Evolutionary conservation across 2,797 vertebrate genomes (phyloP).

Genomic region (Muraenolepis orangiensis): DNA sequence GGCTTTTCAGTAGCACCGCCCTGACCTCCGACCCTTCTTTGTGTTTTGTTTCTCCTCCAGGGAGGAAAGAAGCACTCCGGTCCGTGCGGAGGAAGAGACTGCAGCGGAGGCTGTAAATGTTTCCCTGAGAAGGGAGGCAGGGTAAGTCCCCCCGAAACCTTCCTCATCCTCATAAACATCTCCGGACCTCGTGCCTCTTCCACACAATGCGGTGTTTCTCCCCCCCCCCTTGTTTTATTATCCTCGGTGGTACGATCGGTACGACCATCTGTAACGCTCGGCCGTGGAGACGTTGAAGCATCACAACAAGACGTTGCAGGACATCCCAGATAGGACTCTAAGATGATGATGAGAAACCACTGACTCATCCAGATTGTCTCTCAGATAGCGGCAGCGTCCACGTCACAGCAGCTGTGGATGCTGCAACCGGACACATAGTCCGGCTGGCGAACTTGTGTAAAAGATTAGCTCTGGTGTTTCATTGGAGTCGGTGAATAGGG

Average conservation of each 20-base stretch:
- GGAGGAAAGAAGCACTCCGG: conserved; percentile 86
- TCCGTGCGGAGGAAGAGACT: conserved; percentile 94
- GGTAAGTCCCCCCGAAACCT: conserved; percentile 73
- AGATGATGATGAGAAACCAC: too few relatives aligned
- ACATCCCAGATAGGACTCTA: neutral
- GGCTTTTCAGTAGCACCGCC: neutral
- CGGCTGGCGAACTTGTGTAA: too few relatives aligned
- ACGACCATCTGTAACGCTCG: neutral
- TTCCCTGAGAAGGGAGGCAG: conserved; percentile 94
- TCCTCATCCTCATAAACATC: conserved; percentile 5
- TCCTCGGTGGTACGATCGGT: too few relatives aligned
- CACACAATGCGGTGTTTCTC: neutral
- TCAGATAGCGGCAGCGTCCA: neutral
- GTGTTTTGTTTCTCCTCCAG: conserved; percentile 70
- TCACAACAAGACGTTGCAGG: neutral
- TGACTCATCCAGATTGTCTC: too few relatives aligned
- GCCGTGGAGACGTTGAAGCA: neutral
- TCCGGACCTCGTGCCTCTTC: neutral
- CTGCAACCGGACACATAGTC: neutral
- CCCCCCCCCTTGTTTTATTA: too few relatives aligned
- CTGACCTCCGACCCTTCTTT: conserved; percentile 32
- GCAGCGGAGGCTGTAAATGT: conserved; percentile 91
- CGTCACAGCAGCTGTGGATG: neutral
- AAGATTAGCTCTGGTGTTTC: too few relatives aligned
- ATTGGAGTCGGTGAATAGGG: too few relatives aligned